Base-by-base conservation (phyloP, 1,140 invertebrate genomes). In the Helicoverpa armigera region DNA sequence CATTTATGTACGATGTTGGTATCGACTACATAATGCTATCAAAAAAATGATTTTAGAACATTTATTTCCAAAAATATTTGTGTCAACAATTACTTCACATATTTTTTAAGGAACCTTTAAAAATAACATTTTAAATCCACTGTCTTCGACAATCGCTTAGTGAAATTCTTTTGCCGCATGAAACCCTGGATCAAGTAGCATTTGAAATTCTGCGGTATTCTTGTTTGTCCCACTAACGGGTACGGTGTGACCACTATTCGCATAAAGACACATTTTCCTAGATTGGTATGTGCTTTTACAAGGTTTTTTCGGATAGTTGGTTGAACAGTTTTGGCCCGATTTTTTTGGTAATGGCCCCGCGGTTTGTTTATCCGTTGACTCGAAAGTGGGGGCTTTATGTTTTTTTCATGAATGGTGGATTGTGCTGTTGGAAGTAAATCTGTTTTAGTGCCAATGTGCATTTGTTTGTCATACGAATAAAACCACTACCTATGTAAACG, bases 181-280 rank as follows among this genome's bases (percentile, higher is more conserved):
- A 86, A 86, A 88, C 85, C 83, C 80, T 80, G 86, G 78, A 83
- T 83, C 58, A 84, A 67, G 53, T 35, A 75, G 51, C 79, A 90
- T 90, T 86, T 88, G 86, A 87, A 90, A 84, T 90, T 88, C 86
- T 85, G 87, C 75, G 86, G 87, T 86, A 84, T 79, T 70, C 83
- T 82, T 84, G 81, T 85, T 88, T 86, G 75, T 61, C 67, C 31
- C 75, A 73, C 70, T 73, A 56, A 73, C 70, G 53, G 53, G 7
- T 53, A 73, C 35, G 12, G 50, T 53, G 70, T 16, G 51, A 31
- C 29, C 70, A 54, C 14, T 12, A 16, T 12, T 16, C 53, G 29
- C 29, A 58, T 73, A 58, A 58, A 31, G 70, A 73, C 70, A 73
- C 70, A 58, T 73, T 73, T 73, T 29, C 51, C 51, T 73, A 73